Base-by-base conservation (phyloP, 1,140 invertebrate genomes). In the Drosophila bifasciata region DNA sequence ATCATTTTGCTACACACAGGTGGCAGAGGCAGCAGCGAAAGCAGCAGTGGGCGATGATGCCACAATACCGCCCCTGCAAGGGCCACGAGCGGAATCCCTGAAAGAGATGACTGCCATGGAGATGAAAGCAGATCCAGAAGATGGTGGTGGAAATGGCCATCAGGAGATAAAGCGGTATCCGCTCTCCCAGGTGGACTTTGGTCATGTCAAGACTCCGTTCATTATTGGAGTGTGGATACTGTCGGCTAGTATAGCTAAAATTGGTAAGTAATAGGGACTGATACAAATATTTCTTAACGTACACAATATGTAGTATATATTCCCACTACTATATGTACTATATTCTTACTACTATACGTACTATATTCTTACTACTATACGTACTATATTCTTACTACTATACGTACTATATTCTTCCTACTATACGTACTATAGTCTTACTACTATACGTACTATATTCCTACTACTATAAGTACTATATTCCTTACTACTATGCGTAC, bases 201-300 rank as follows among this genome's bases (percentile, higher is more conserved):
- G 94, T 61, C 92, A 96, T 23, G 97, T 98, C 0, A 96, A 98
- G 92, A 96, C 96, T 3, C 97, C 97, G 0, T 98, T 98, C 91
- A 95, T 98, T 70, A 98, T 99, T 67, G 96, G 96, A 8, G 92
- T 98, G 59, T 99, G 98, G 98, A 98, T 99, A 79, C 96, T 99
- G 76, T 97, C 97, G 78, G 97, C 97, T 17, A 97, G 97, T 91
- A 92, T 98, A 77, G 97, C 97, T 3, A 99, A 98, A 95, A 98
- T 98, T 88, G 97, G 98, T 98, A 91, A 95, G 95, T 93, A 48
- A 40, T 32, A 9, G 28, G 17, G 0, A 57, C 28, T 23, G 19
- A 15, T 4, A 19, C 39, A 16, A 11, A 25, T 3, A 39, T 43
- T 5, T 9, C 28, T 11, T 11, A 32, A 8, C 25, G 7, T 25